These are phyloP conservation scores for Sogatella furcifera DNA, from an alignment of 1,140 invertebrate species.

Conservation along the genomic window DNA sequence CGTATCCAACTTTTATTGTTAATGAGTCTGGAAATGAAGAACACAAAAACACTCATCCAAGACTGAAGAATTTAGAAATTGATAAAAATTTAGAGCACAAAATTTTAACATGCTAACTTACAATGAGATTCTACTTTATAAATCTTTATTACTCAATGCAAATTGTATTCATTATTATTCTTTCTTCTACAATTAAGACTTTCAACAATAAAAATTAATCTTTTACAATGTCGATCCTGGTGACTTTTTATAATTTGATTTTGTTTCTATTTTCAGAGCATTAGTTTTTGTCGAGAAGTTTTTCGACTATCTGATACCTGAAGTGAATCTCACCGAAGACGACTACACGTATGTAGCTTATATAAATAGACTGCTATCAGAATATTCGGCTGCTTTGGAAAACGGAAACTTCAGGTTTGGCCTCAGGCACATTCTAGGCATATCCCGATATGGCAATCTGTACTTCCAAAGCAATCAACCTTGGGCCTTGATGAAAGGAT, in stretches of 20 bases:
- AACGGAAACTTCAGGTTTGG: conserved; percentile 76
- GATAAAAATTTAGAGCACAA: too few species aligned
- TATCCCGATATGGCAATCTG: conserved; percentile 90
- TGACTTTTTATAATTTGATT: neutral
- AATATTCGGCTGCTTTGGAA: conserved; percentile 73
- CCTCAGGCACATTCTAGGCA: conserved; percentile 69
- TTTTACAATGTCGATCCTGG: too few species aligned
- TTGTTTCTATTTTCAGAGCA: conserved; percentile 47
- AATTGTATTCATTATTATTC: too few species aligned
- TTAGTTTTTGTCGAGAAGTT: conserved; percentile 81
- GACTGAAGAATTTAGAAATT: too few species aligned
- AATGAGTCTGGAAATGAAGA: too few species aligned
- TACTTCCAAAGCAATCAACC: conserved; percentile 92
- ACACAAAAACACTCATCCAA: too few species aligned
- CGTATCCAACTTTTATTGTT: too few species aligned
- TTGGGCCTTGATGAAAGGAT: conserved; percentile 87
- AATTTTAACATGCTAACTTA: too few species aligned
- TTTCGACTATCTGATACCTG: conserved; percentile 67
- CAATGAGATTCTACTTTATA: too few species aligned
- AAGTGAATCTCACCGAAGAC: conserved; percentile 50
- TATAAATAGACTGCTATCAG: conserved; percentile 69
- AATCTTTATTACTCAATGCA: too few species aligned
- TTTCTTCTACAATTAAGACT: too few species aligned
- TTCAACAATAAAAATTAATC: too few species aligned
- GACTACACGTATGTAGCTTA: conserved; percentile 69